Evolutionary conservation across 2,113 vertebrate genomes (phyloP).

Genomic region (Sula dactylatra): DNA sequence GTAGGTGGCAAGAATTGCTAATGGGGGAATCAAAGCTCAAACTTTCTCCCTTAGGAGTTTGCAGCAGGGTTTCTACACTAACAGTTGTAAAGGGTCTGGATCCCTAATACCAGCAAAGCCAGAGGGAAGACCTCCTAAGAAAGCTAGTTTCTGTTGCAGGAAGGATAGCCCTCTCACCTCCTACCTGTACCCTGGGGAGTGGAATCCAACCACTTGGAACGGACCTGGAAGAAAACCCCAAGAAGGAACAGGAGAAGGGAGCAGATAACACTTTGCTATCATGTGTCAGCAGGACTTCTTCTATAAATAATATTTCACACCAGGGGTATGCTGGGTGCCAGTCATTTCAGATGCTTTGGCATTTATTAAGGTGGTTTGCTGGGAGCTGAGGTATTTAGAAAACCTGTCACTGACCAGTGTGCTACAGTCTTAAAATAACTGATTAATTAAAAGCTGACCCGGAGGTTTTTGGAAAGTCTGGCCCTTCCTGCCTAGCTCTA

Average conservation of each 20-base stretch:
- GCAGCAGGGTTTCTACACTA: not conserved
- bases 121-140: not conserved
- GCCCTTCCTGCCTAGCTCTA: not conserved
- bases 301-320: not conserved
- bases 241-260: not conserved
- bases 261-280: not conserved
- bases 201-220: not conserved
- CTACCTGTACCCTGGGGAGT: not conserved
- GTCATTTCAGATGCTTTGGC: not conserved
- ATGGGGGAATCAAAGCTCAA: not conserved
- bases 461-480: not conserved
- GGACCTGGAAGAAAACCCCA: not conserved
- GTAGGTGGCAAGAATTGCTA: not conserved
- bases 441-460: constrained; percentile 41
- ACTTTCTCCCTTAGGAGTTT: not conserved
- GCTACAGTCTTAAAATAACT: not conserved
- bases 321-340: not conserved
- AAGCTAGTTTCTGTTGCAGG: not conserved
- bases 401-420: not conserved
- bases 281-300: not conserved
- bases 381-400: not conserved
- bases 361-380: not conserved
- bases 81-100: not conserved
- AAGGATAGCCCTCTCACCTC: not conserved
- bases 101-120: not conserved